phyloP scores from a whole-genome alignment of 2,113 vertebrate genomes.

The Coregonus clupeaformis region DNA sequence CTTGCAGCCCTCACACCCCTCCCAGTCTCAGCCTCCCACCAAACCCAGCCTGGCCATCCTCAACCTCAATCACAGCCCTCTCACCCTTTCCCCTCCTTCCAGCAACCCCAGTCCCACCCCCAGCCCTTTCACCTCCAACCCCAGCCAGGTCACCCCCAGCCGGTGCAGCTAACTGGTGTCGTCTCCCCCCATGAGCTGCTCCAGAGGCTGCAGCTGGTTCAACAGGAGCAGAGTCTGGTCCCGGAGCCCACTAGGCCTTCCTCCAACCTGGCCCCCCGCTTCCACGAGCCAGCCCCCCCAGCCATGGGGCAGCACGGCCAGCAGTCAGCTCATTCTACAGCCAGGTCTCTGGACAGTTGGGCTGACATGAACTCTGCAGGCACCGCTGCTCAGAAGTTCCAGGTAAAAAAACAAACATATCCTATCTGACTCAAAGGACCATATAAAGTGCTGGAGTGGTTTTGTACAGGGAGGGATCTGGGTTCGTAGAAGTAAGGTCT shows the following conservation, averaged over 20 bases:
- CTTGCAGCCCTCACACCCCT: too few relatives aligned
- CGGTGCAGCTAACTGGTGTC: slow-evolving; percentile 59
- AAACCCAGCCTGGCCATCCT: slow-evolving; percentile 37
- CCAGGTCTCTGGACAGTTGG: background rate
- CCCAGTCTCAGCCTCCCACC: slow-evolving; percentile 26
- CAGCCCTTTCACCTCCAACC: background rate
- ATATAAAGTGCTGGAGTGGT: too few relatives aligned
- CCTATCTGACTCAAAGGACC: background rate
- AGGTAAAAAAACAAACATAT: slow-evolving; percentile 67
- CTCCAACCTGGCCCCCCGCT: slow-evolving; percentile 80
- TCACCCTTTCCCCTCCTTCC: background rate
- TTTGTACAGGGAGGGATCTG: too few relatives aligned
- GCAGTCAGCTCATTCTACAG: slow-evolving; percentile 16
- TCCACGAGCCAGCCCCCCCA: slow-evolving; percentile 64
- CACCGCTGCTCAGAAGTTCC: slow-evolving; percentile 70
- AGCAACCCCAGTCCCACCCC: background rate
- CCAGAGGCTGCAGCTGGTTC: slow-evolving; percentile 85
- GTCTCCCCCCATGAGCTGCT: slow-evolving; percentile 86
- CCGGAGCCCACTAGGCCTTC: slow-evolving; percentile 61
- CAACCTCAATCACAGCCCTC: background rate
- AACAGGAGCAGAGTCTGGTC: slow-evolving; percentile 81
- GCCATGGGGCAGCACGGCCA: slow-evolving; percentile 28
- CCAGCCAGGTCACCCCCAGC: slow-evolving; percentile 23
- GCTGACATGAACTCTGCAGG: slow-evolving; percentile 6
- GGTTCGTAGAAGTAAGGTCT: background rate